A percentile compares a stretch with the other conserved stretches of the same genome.
Evolutionary conservation across 35 echinoderm and acorn worm genomes (phyloP).

Genomic region (Heliocidaris erythrogramma): DNA sequence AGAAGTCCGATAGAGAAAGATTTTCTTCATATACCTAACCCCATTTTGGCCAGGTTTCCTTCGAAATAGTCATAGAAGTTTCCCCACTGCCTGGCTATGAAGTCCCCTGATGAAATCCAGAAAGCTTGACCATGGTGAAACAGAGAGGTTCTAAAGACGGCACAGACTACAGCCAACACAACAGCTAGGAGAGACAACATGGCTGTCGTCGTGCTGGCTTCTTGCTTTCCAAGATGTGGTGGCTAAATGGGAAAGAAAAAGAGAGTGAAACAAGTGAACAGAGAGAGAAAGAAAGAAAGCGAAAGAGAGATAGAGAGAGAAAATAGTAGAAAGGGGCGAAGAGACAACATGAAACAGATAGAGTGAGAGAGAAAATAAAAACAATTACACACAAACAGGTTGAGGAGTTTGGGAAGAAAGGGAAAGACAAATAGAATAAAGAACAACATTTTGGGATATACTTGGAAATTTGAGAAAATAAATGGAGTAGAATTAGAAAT

Average conservation of each 20-base stretch:
- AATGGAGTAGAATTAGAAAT: no score
- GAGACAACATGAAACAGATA: no score
- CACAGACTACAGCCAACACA: not conserved
- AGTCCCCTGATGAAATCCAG: not conserved
- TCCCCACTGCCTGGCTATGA: constrained; percentile 16
- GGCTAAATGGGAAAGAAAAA: not conserved
- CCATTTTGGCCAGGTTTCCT: constrained; percentile 9
- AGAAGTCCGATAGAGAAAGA: not conserved
- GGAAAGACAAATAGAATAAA: not conserved
- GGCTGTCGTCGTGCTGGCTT: not conserved
- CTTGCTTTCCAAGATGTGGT: not conserved
- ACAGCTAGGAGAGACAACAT: not conserved
- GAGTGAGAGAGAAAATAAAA: no score
- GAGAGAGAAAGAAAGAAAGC: not conserved
- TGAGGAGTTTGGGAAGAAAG: not conserved
- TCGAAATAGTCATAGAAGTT: constrained; percentile 32
- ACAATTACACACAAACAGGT: no score
- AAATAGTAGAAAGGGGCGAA: not conserved
- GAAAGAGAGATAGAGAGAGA: not conserved
- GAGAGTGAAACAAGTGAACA: not conserved
- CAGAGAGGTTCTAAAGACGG: not conserved
- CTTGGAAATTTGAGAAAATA: no score
- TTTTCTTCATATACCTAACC: not conserved
- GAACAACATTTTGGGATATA: no score
- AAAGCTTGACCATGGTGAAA: not conserved